Percentiles rank a stretch among this genome's conserved stretches.
phyloP scores from a whole-genome alignment of 2,888 invertebrate species.

The Pachymerium ferrugineum region DNA sequence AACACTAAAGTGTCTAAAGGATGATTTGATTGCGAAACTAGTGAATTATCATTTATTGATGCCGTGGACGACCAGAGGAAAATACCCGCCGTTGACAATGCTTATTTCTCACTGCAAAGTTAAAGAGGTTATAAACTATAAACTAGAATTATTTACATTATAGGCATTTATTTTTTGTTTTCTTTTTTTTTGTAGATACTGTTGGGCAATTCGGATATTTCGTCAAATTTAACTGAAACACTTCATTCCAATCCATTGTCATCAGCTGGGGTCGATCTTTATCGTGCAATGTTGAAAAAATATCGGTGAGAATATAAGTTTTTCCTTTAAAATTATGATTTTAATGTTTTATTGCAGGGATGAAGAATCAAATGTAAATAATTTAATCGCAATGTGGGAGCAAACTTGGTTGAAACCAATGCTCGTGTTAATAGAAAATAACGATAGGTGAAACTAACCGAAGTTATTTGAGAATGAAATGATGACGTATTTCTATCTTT shows the following conservation, averaged over 20 bases:
- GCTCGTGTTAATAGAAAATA: neutral
- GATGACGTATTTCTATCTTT: conserved; percentile 17
- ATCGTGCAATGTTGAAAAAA: conserved; percentile 41
- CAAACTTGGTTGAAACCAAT: neutral
- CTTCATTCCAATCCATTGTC: conserved; percentile 52
- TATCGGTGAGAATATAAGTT: neutral
- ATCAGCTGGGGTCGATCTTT: conserved; percentile 58
- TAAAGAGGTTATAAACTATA: neutral
- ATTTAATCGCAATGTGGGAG: neutral
- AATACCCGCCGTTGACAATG: neutral
- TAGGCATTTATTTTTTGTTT: neutral
- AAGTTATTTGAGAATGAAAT: neutral
- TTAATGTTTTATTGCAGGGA: neutral
- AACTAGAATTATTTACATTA: neutral
- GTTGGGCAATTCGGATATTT: neutral
- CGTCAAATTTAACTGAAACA: neutral
- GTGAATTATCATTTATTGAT: neutral
- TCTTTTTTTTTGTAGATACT: neutral
- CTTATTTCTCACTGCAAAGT: neutral
- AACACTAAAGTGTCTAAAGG: neutral
- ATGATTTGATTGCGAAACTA: neutral
- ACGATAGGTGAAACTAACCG: neutral
- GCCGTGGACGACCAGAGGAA: conserved; percentile 2
- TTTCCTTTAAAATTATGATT: neutral
- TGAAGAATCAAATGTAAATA: neutral